Evolutionary conservation across 2,888 invertebrate species (phyloP).

Genomic region (Nymphalis c-album): DNA sequence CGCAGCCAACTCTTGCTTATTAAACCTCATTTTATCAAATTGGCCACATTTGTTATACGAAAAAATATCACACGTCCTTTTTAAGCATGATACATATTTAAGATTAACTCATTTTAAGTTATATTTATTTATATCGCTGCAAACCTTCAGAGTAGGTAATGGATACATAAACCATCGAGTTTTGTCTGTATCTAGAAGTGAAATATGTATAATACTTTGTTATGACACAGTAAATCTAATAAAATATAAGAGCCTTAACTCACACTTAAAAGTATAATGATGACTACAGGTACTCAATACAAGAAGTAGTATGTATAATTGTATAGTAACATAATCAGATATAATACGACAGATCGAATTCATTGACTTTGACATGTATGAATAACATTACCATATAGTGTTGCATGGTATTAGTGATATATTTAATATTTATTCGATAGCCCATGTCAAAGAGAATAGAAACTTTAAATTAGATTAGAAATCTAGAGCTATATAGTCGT

Average conservation of each 20-base stretch:
- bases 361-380: background rate
- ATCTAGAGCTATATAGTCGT: too few species aligned
- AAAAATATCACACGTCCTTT: conserved; percentile 34
- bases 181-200: background rate
- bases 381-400: background rate
- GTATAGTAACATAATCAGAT: background rate
- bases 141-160: background rate
- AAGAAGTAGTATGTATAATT: too few species aligned
- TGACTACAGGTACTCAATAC: background rate
- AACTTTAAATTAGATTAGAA: too few species aligned
- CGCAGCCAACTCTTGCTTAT: conserved; percentile 92
- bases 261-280: background rate
- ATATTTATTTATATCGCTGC: background rate
- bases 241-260: conserved; percentile 1
- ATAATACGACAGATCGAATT: background rate
- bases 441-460: background rate
- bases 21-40: conserved; percentile 88
- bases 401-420: background rate
- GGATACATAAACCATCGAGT: background rate
- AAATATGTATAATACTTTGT: conserved; percentile 2
- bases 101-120: conserved; percentile 18
- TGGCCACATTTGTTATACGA: conserved; percentile 29
- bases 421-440: background rate
- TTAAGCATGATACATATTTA: conserved; percentile 8
- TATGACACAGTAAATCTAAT: background rate